These are phyloP conservation scores for Xestia ashworthii DNA, from an alignment of 2,888 invertebrate species.

Conservation along the genomic window DNA sequence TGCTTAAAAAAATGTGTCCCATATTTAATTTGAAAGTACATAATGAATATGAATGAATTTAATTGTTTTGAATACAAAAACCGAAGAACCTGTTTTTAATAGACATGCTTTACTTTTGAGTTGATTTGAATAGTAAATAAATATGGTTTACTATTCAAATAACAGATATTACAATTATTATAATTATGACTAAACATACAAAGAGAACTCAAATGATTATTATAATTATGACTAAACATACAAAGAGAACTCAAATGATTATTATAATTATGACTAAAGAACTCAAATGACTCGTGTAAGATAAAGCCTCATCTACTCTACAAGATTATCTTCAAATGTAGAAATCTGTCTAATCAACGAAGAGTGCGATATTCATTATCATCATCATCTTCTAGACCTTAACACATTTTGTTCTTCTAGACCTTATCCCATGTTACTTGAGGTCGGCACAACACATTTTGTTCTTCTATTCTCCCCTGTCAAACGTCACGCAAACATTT, in stretches of 20 bases:
- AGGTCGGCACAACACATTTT: no score
- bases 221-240: conserved; percentile 24
- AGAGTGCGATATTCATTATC: neutral
- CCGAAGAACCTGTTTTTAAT: conserved; percentile 7
- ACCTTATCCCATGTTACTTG: no score
- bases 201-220: conserved; percentile 6
- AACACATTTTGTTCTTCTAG: no score
- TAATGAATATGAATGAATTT: neutral
- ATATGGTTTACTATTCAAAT: neutral
- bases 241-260: conserved; percentile 3
- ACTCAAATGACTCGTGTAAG: neutral
- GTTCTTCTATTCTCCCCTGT: no score
- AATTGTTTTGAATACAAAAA: conserved; percentile 22
- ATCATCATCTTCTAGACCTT: no score
- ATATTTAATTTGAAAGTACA: neutral
- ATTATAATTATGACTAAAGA: conserved; percentile 22
- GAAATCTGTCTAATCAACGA: neutral
- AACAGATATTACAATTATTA: neutral
- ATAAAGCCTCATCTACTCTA: conserved; percentile 1
- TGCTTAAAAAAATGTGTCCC: neutral
- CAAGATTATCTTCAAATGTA: neutral
- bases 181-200: conserved; percentile 26
- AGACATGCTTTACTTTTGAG: neutral
- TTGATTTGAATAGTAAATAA: conserved; percentile 26
- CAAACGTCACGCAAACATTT: no score